These are phyloP conservation scores for Tolypeutes matacus DNA, from an alignment of 2,797 vertebrate species.

Conservation along the genomic window DNA sequence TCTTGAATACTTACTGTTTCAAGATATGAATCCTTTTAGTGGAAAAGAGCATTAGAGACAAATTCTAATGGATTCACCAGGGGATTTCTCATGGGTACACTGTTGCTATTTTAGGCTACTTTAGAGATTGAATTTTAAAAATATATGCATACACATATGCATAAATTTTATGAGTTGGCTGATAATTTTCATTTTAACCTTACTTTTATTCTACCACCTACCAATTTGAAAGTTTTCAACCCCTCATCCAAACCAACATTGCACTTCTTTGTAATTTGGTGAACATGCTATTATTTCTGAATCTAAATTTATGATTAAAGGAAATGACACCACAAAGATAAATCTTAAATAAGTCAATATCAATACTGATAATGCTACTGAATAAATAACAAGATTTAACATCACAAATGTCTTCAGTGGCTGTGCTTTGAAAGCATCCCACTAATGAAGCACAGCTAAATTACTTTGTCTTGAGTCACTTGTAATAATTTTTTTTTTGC, in stretches of 20 bases:
- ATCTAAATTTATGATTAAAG: constrained; percentile 42
- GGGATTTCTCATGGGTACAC: neutral
- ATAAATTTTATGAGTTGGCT: neutral
- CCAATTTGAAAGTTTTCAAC: neutral
- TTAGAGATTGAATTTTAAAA: constrained; percentile 35
- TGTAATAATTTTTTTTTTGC: constrained; percentile 64
- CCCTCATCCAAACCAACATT: neutral
- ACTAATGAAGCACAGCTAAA: constrained; percentile 59
- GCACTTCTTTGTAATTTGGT: constrained; percentile 35
- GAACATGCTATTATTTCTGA: constrained; percentile 40
- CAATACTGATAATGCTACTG: neutral
- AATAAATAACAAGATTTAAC: neutral
- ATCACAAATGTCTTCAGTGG: neutral
- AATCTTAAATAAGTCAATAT: neutral
- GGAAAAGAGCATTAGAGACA: neutral
- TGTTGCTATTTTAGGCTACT: neutral
- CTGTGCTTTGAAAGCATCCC: constrained; percentile 34
- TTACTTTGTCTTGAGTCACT: constrained; percentile 80
- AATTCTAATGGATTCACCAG: neutral
- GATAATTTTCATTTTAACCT: constrained; percentile 35
- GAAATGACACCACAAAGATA: neutral
- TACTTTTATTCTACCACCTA: neutral
- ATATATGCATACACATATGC: neutral
- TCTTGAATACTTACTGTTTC: constrained; percentile 4
- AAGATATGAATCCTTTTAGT: neutral